Percentiles rank a stretch among this genome's conserved stretches.
Conservation (phyloP, 2,888 invertebrate genomes). For the Diarsia dahlii region DNA sequence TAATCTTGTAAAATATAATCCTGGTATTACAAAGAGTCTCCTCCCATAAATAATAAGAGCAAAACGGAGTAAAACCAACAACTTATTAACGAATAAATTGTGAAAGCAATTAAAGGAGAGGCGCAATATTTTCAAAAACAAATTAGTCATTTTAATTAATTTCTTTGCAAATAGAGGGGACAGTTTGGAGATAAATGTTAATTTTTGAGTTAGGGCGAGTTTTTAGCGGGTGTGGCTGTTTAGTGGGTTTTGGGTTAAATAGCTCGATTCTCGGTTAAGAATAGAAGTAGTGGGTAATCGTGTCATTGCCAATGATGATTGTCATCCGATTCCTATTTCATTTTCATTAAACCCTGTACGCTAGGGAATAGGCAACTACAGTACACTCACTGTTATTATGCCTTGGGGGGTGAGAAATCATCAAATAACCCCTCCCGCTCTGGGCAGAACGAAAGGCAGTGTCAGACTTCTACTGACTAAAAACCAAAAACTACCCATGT, state of each 20-base stretch:
- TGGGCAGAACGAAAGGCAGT: no score
- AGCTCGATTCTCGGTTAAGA: not conserved
- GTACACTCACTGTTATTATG: no score
- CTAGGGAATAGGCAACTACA: no score
- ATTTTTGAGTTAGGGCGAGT: constrained; percentile 1
- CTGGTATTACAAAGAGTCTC: constrained; percentile 43
- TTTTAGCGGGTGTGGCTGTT: not conserved
- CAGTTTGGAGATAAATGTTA: constrained; percentile 33
- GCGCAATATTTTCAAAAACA: constrained; percentile 54
- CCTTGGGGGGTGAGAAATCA: no score
- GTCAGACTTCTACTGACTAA: no score
- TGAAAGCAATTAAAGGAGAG: constrained; percentile 57
- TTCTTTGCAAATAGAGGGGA: constrained; percentile 56
- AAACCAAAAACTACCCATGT: no score
- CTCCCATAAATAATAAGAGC: constrained; percentile 55
- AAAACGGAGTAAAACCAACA: constrained; percentile 38
- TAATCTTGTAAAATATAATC: constrained; percentile 51
- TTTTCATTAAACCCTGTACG: no score
- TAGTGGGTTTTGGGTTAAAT: not conserved
- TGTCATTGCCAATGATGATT: no score
- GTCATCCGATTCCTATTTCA: no score
- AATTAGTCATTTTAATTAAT: constrained; percentile 64
- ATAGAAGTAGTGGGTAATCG: not conserved
- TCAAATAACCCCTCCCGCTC: no score
- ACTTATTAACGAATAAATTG: constrained; percentile 61